These are phyloP conservation scores for Mesaphorura yosii DNA, from an alignment of 1,140 invertebrate species.

Conservation along the genomic window DNA sequence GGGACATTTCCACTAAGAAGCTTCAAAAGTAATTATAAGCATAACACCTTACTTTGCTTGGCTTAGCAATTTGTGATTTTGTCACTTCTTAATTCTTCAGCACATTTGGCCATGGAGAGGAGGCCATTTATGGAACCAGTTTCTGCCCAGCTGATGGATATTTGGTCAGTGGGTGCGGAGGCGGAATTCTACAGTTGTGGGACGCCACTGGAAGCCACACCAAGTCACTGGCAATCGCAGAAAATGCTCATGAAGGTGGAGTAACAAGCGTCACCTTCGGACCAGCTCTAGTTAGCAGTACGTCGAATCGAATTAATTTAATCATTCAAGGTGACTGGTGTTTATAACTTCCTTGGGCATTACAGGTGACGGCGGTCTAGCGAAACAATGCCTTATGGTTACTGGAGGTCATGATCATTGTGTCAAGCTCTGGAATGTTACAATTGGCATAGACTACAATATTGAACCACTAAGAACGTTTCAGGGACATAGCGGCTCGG, in stretches of 20 bases:
- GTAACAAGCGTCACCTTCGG: constrained; percentile 43
- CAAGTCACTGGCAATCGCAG: constrained; percentile 38
- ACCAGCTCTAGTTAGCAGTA: constrained; percentile 15
- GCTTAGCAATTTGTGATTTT: neutral
- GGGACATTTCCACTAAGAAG: constrained; percentile 53
- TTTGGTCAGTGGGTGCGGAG: constrained; percentile 52
- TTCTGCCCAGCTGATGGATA: constrained; percentile 56
- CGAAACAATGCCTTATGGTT: constrained; percentile 29
- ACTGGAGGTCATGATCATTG: constrained; percentile 43
- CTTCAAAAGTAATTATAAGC: constrained; percentile 43
- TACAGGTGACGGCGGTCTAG: constrained; percentile 24
- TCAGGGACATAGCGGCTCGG: constrained; percentile 26
- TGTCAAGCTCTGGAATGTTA: constrained; percentile 61
- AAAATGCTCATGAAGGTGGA: constrained; percentile 63
- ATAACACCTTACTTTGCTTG: neutral
- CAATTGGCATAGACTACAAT: constrained; percentile 33
- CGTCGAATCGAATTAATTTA: neutral
- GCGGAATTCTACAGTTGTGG: constrained; percentile 55
- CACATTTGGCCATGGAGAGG: neutral
- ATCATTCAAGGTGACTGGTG: neutral
- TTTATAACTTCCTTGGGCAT: neutral
- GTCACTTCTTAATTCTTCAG: neutral
- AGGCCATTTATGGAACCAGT: constrained; percentile 21
- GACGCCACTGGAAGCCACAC: constrained; percentile 40
- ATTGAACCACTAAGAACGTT: constrained; percentile 30